Conservation (phyloP, 2,888 invertebrate species). For the Mystacides longicornis region DNA sequence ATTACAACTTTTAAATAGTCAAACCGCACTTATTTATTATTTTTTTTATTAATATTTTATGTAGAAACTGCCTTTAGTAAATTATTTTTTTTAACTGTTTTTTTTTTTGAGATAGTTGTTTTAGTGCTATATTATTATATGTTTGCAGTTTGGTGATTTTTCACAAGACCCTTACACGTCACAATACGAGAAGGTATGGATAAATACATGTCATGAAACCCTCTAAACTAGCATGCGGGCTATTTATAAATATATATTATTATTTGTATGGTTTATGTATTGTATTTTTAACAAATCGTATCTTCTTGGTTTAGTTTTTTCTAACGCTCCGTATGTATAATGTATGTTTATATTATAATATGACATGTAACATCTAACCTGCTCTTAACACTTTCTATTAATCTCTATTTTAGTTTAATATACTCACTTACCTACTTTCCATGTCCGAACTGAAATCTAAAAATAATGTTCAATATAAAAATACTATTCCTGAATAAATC, state of each 20-base stretch:
- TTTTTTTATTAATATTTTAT: too few species aligned
- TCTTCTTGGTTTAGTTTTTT: not conserved
- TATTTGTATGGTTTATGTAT: not conserved
- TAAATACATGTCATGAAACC: constrained; percentile 3
- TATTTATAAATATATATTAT: not conserved
- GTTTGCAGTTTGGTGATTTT: constrained; percentile 52
- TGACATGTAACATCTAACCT: not conserved
- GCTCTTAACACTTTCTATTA: too few species aligned
- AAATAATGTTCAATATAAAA: too few species aligned
- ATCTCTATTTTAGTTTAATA: too few species aligned
- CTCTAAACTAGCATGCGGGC: not conserved
- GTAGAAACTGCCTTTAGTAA: not conserved
- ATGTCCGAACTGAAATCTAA: too few species aligned
- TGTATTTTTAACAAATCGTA: not conserved
- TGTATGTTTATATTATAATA: not conserved
- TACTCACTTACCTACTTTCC: too few species aligned
- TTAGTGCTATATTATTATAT: too few species aligned
- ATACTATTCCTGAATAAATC: too few species aligned
- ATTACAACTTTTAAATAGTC: too few species aligned
- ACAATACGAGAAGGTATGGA: constrained; percentile 51
- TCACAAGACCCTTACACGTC: constrained; percentile 48
- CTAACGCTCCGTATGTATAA: not conserved
- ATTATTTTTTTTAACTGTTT: not conserved
- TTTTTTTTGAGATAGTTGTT: not conserved
- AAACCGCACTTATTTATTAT: too few species aligned